phyloP scores from a whole-genome alignment of 2,888 invertebrate genomes.

The Patella ulyssiponensis region DNA sequence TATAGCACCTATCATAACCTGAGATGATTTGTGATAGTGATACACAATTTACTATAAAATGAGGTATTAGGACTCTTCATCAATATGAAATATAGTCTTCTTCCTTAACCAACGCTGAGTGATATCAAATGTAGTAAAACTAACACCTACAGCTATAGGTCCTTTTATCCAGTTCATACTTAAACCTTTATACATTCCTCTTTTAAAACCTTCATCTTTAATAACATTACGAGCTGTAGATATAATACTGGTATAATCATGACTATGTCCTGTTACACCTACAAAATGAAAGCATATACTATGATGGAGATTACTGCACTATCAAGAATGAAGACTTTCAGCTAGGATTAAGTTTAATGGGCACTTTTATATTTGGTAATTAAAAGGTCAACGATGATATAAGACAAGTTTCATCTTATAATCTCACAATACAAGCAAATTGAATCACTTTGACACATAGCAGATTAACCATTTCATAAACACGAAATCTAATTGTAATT shows the following conservation, averaged over 20 bases:
- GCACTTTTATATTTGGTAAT: too few species aligned
- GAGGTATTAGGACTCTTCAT: constrained; percentile 19
- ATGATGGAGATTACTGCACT: not conserved
- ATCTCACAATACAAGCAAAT: too few species aligned
- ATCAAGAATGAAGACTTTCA: not conserved
- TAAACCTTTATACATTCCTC: constrained; percentile 97
- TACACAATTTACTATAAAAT: too few species aligned
- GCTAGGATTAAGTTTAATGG: too few species aligned
- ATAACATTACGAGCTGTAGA: constrained; percentile 76
- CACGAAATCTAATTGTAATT: too few species aligned
- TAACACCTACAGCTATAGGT: constrained; percentile 85
- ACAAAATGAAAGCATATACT: constrained; percentile 24
- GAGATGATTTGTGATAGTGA: too few species aligned
- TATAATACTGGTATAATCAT: constrained; percentile 78
- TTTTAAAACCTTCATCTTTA: constrained; percentile 84
- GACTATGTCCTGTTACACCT: constrained; percentile 74
- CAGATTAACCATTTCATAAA: too few species aligned
- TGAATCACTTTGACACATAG: too few species aligned
- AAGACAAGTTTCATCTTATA: too few species aligned
- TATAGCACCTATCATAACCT: too few species aligned
- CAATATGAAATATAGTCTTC: constrained; percentile 54
- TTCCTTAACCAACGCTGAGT: constrained; percentile 62
- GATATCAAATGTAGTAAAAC: constrained; percentile 93
- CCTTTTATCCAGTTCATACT: constrained; percentile 97
- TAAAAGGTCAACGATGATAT: too few species aligned